Evolutionary conservation across 2,888 invertebrate species (phyloP).

Genomic region (Oeneis ivallda): DNA sequence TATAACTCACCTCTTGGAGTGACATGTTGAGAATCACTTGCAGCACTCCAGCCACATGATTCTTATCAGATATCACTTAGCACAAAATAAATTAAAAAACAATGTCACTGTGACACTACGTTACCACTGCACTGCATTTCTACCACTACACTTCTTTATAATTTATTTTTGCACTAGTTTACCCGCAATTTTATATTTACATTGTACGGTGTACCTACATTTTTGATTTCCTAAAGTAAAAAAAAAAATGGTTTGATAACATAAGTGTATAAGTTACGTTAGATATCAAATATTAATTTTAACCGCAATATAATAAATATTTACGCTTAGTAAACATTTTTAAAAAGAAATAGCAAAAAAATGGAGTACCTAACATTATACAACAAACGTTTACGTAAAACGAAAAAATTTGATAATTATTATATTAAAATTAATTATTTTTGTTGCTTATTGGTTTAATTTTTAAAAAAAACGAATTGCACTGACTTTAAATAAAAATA

Average conservation of each 20-base stretch:
- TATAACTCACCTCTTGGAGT: conserved; percentile 70
- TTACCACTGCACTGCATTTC: conserved; percentile 26
- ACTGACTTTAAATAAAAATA: neutral
- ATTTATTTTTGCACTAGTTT: neutral
- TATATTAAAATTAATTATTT: neutral
- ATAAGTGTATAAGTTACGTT: too few species aligned
- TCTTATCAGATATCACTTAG: conserved; percentile 51
- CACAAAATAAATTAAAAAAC: conserved; percentile 44
- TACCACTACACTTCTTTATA: neutral
- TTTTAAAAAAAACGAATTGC: neutral
- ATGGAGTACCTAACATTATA: too few species aligned
- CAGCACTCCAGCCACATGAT: conserved; percentile 60
- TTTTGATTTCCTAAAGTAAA: too few species aligned
- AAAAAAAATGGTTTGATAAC: too few species aligned
- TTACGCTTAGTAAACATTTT: too few species aligned
- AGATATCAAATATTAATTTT: too few species aligned
- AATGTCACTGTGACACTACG: conserved; percentile 31
- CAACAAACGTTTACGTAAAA: too few species aligned
- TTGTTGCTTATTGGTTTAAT: neutral
- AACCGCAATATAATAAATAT: too few species aligned
- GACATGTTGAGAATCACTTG: conserved; percentile 67
- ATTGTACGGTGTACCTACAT: too few species aligned
- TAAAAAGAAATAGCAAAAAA: too few species aligned
- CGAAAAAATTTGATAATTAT: too few species aligned
- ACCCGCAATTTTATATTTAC: neutral